A percentile compares a stretch with the other conserved stretches of the same genome.
Evolutionary conservation across 2,888 invertebrate genomes (phyloP).

Genomic region (Polylopha cassiicola): DNA sequence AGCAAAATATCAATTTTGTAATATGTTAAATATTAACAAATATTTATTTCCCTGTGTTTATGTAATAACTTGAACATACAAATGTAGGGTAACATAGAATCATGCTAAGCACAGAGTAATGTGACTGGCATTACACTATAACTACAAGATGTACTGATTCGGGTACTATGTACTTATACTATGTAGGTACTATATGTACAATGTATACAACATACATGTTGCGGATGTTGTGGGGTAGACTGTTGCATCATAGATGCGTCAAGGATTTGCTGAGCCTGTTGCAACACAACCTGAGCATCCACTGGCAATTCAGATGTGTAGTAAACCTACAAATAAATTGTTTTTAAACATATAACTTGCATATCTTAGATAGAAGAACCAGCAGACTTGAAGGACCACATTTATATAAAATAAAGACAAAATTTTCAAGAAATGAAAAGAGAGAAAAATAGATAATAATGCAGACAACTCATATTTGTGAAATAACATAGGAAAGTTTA

Average conservation of each 20-base stretch:
- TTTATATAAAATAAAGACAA: too few species aligned
- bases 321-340: slow-evolving; percentile 76
- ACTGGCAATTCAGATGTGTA: slow-evolving; percentile 75
- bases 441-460: background rate
- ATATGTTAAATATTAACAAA: too few species aligned
- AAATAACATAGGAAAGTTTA: too few species aligned
- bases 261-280: slow-evolving; percentile 76
- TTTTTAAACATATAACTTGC: slow-evolving; percentile 29
- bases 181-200: slow-evolving; percentile 19
- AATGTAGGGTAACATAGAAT: slow-evolving; percentile 28
- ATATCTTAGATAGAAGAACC: too few species aligned
- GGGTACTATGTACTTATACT: slow-evolving; percentile 10
- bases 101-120: slow-evolving; percentile 48
- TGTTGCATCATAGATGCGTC: slow-evolving; percentile 76
- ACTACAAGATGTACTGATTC: slow-evolving; percentile 11
- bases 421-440: background rate
- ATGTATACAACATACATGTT: slow-evolving; percentile 66
- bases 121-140: slow-evolving; percentile 2
- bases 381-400: too few species aligned
- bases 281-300: slow-evolving; percentile 76
- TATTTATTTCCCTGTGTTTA: too few species aligned
- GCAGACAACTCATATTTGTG: too few species aligned
- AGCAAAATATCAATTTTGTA: too few species aligned
- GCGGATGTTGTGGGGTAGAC: slow-evolving; percentile 68
- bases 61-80: too few species aligned